phyloP scores from a whole-genome alignment of 2,113 vertebrate species.

The Amazona guildingii region DNA sequence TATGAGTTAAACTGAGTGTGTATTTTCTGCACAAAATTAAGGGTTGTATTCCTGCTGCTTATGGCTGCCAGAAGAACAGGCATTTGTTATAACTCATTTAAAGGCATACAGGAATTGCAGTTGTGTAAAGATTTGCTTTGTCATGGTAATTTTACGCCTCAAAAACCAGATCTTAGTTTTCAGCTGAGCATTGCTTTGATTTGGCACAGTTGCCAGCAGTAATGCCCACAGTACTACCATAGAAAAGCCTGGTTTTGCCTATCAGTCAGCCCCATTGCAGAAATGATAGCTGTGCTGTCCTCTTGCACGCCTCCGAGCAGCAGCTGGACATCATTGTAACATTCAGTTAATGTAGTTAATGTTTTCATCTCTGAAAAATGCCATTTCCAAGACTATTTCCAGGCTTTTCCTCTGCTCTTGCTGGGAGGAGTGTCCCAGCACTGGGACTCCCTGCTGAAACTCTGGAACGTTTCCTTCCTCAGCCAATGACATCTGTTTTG shows the following conservation, averaged over 20 bases:
- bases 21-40: not conserved
- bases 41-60: not conserved
- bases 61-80: not conserved
- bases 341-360: not conserved
- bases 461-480: not conserved
- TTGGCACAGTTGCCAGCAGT: not conserved
- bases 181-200: not conserved
- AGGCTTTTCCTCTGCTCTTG: not conserved
- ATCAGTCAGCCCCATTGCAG: fast-evolving
- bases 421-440: not conserved
- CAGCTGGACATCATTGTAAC: not conserved
- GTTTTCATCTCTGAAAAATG: not conserved
- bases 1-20: not conserved
- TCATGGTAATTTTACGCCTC: fast-evolving
- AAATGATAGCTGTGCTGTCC: fast-evolving
- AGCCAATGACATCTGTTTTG: not conserved
- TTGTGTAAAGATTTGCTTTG: not conserved
- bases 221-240: not conserved
- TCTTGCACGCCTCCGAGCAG: not conserved
- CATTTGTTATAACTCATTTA: not conserved
- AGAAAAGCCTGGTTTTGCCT: fast-evolving
- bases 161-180: not conserved
- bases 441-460: not conserved
- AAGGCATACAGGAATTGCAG: not conserved
- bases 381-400: not conserved